These are phyloP conservation scores for Sakesphorus luctuosus DNA, from an alignment of 2,113 vertebrate genomes.

Conservation along the genomic window DNA sequence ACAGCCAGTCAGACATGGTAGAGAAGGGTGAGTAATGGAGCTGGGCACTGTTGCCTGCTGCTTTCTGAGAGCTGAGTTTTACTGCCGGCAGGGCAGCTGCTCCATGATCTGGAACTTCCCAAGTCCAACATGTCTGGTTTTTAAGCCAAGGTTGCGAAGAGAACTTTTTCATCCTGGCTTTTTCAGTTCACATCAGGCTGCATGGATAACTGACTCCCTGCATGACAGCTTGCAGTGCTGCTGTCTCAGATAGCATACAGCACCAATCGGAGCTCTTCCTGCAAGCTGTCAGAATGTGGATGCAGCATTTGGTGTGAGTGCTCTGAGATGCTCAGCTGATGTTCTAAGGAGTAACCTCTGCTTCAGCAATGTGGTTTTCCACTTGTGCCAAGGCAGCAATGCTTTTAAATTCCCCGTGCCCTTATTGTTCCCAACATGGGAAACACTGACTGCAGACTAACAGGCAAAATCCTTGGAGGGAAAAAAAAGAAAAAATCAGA, in stretches of 20 bases:
- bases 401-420: neutral
- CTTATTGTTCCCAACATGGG: neutral
- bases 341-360: neutral
- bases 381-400: neutral
- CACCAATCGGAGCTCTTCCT: neutral
- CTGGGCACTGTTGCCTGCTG: accelerated
- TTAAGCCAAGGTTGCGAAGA: neutral
- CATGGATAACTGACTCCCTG: accelerated
- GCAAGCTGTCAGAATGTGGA: accelerated
- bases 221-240: neutral
- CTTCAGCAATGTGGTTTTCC: neutral
- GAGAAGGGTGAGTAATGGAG: neutral
- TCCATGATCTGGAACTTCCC: neutral
- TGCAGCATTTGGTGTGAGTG: neutral
- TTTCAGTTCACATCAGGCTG: neutral
- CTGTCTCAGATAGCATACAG: accelerated
- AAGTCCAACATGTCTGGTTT: accelerated
- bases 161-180: neutral
- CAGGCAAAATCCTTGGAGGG: neutral
- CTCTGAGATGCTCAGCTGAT: neutral
- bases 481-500: accelerated
- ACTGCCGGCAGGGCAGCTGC: neutral
- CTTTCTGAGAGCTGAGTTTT: neutral
- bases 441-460: neutral
- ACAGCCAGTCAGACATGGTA: accelerated